Evolutionary conservation across 2,888 invertebrate species (phyloP), one percentile per base, ranked within the genome.

Genomic region (Tipula vernalis): DNA sequence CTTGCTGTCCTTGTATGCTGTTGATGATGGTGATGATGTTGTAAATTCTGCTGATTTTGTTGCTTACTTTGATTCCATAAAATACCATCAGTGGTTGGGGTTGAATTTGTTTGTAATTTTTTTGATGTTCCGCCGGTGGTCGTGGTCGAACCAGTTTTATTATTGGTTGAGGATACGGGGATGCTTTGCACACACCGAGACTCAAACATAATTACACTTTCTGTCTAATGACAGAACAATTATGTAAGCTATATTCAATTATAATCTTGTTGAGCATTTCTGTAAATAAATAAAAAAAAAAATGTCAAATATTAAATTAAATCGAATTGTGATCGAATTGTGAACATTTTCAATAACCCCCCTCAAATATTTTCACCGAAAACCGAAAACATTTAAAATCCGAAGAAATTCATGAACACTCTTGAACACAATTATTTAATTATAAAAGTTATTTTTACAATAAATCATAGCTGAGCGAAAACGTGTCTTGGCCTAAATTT

Each of bases 161-260:
- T 71, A 84, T 86, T 83, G 39, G 42, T 42, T 86, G 90, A 91
- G 91, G 91, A 90, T 90, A 95, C 95, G 90, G 93, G 93, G 93
- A 94, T 94, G 93, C 94, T 94, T 92, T 95, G 95, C 92, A 94
- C 93, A 91, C 95, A 95, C 93, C 95, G 94, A 93, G 94, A 94
- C 92, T 94, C 94, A 94, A 94, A 94, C 94, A 94, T 94, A 94
- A 93, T 94, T 93, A 93, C 92, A 90, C 87, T 51, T n/a, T 86
- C 86, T 86, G 86, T 86, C 86, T 57, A 39, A 39, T 6, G 51
- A 86, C 86, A 86, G 51, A 51, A 86, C 18, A 85, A 42, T 44
- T 41, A 15, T 28, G 28, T 85, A 85, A 85, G 39, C 36, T 84
- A 84, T 39, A 15, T 41, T 84, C 84, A 84, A 39, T 39, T 84